Evolutionary conservation across 2,888 invertebrate species (phyloP), one percentile per base, ranked within the genome.

Genomic region (Dusona sp.): DNA sequence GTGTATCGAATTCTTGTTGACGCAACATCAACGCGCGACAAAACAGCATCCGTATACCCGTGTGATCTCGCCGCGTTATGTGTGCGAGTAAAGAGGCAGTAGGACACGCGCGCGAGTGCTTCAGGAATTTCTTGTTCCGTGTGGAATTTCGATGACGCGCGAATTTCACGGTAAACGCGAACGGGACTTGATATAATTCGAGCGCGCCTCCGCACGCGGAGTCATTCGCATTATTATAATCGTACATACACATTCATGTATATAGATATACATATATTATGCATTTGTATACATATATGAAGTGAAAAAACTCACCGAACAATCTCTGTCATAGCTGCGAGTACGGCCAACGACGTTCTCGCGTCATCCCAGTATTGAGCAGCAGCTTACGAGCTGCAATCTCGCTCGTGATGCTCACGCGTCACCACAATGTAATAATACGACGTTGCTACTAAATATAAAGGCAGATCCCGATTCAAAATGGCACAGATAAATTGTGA

Each of bases 291-390:
- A n/a, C n/a, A 22, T 65, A 77, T n/a, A 75, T 68, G 54, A 51
- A 57, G 61, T 48, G 45, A 38, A 79, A 36, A 74, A 83, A 92
- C 92, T 92, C 90, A 92, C 92, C 92, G 81, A 87, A 89, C 77
- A 84, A 90, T 88, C 86, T 85, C 87, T 89, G 88, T 91, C 92
- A 92, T 92, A 90, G 90, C 91, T 91, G 90, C 88, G 88, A 73
- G 88, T 87, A 84, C 89, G 88, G 72, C 74, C 88, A 79, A 73
- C 85, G 79, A 74, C 88, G 87, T 89, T 83, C 88, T 79, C 88
- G 89, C 88, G 88, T 91, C 91, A 91, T 91, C 88, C 89, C 91
- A 89, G 86, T 89, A 82, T 68, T 79, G 84, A 79, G 70, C 82
- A 72, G 86, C 86, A 87, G 86, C 86, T 75, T 48, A 82, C 79